phyloP scores from a whole-genome alignment of 2,113 vertebrate species.

The Propithecus coquereli region DNA sequence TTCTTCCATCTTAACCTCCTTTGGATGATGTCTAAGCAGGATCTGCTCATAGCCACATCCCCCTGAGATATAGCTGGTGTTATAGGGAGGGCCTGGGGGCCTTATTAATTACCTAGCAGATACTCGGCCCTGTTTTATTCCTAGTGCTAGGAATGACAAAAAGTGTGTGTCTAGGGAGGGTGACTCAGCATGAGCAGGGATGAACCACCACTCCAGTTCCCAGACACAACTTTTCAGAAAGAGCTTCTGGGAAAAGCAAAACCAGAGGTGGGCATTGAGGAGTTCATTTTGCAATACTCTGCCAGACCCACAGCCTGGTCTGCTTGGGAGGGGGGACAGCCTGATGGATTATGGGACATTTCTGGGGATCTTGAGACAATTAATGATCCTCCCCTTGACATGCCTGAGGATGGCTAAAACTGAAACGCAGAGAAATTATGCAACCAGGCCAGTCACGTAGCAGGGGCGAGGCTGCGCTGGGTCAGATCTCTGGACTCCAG shows the following conservation, averaged over 20 bases:
- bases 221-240: slow-evolving; percentile 40
- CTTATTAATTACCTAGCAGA: background rate
- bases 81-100: background rate
- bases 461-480: background rate
- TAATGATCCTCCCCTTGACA: slow-evolving; percentile 35
- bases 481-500: slow-evolving; percentile 58
- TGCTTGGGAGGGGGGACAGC: background rate
- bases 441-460: slow-evolving; percentile 62
- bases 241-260: slow-evolving; percentile 46
- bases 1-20: background rate
- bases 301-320: background rate
- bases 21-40: background rate
- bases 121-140: background rate
- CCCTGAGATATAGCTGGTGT: background rate
- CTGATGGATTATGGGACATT: slow-evolving; percentile 16
- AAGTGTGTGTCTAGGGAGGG: background rate
- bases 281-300: background rate
- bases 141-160: background rate
- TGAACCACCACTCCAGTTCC: background rate
- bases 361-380: slow-evolving; percentile 5
- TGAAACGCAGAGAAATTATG: slow-evolving; percentile 55
- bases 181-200: slow-evolving; percentile 45
- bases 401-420: slow-evolving; percentile 2
- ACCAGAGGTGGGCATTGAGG: background rate
- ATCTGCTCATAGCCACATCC: background rate